A percentile compares a stretch with the other conserved stretches of the same genome.
Evolutionary conservation across 2,797 vertebrate genomes (phyloP).

Genomic region (Myripristis jacobus): DNA sequence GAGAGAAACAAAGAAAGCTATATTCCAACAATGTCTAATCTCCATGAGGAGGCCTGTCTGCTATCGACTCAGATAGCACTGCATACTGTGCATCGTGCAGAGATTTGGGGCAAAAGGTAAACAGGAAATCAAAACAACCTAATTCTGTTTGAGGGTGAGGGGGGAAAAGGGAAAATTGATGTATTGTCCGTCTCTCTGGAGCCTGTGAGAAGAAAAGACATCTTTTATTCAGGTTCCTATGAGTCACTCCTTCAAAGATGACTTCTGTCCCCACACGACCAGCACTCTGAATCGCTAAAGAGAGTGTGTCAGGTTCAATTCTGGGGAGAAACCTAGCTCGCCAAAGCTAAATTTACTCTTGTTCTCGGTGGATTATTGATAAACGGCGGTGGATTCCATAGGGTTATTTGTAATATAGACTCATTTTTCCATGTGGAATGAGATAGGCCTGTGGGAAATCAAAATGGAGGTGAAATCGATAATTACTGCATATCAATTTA

Average conservation of each 20-base stretch:
- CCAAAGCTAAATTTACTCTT: neutral
- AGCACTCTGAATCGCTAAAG: constrained; percentile 25
- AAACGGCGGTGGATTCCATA: constrained; percentile 18
- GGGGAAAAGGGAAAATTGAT: constrained; percentile 53
- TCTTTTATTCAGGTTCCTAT: constrained; percentile 59
- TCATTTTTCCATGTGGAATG: constrained; percentile 32
- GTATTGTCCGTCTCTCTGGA: constrained; percentile 46
- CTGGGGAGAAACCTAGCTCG: neutral
- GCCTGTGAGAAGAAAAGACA: constrained; percentile 36
- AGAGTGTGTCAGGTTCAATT: constrained; percentile 39
- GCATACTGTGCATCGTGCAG: constrained; percentile 52
- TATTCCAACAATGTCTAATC: constrained; percentile 53
- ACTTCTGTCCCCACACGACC: constrained; percentile 46
- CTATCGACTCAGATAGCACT: constrained; percentile 66
- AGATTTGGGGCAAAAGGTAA: constrained; percentile 74
- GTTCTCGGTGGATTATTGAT: constrained; percentile 27
- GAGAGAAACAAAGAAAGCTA: constrained; percentile 32
- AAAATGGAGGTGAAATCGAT: constrained; percentile 46
- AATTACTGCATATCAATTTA: constrained; percentile 39
- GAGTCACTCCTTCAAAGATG: constrained; percentile 44
- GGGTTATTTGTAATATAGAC: constrained; percentile 27
- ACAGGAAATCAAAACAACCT: constrained; percentile 75
- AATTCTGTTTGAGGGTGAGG: constrained; percentile 70
- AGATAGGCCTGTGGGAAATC: constrained; percentile 20
- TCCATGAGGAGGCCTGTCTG: constrained; percentile 61